These are phyloP conservation scores for Phocides pigmalion DNA, from an alignment of 1,140 invertebrate species.

Conservation along the genomic window DNA sequence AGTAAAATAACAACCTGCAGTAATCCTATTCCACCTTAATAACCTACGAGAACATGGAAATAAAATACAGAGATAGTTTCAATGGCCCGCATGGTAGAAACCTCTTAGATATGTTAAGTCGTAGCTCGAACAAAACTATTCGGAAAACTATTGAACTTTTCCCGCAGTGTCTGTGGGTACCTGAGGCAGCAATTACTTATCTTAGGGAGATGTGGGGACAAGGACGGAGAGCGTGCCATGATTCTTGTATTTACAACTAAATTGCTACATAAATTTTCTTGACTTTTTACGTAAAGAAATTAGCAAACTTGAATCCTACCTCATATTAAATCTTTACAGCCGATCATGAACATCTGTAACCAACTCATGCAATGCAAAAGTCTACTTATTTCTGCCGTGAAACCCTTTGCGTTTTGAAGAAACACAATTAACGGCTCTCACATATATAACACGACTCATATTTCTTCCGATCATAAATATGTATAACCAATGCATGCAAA, in stretches of 20 bases:
- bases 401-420: too few relatives aligned
- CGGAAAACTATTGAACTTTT: conserved; percentile 23
- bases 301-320: too few relatives aligned
- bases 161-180: not conserved
- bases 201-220: not conserved
- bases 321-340: too few relatives aligned
- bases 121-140: conserved; percentile 32
- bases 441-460: too few relatives aligned
- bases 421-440: too few relatives aligned
- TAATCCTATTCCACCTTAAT: not conserved
- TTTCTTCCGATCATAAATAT: too few relatives aligned
- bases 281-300: too few relatives aligned
- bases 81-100: conserved; percentile 16
- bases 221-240: not conserved
- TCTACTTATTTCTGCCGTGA: too few relatives aligned
- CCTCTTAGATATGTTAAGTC: conserved; percentile 27
- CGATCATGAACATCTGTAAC: too few relatives aligned
- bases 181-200: not conserved
- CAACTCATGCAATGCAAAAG: too few relatives aligned
- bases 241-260: not conserved
- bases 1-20: too few relatives aligned
- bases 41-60: conserved; percentile 16
- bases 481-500: too few relatives aligned
- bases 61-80: not conserved
- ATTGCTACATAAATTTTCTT: not conserved